Evolutionary conservation across 2,888 invertebrate species (phyloP), one percentile per base, ranked within the genome.

Genomic region (Ypsolopha scabrella): DNA sequence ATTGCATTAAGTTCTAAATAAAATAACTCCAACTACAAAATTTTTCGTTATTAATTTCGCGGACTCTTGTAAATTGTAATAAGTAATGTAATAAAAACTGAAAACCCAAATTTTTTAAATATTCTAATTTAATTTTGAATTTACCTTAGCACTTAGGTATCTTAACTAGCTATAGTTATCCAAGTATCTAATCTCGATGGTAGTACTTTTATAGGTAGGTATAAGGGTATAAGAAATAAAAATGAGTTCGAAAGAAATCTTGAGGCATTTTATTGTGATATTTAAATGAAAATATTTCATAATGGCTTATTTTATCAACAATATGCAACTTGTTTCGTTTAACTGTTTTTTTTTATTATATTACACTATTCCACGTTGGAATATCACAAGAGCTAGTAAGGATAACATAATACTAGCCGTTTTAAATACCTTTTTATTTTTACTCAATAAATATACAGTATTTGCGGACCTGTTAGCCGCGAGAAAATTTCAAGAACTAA

Each of bases 1-100:
- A 24, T 45, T 75, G 65, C 71, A 70, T 72, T 75, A 76, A 72
- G 74, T 75, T 75, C 63, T 70, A 66, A 82, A 80, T 79, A 80
- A 77, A 52, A 43, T 49, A 61, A 64, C 74, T 76, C 65, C 60
- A 65, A 72, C 63, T 68, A 70, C 59, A 61, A 70, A 66, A 74
- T 68, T 70, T 62, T 69, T 78, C 63, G 67, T 78, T 78, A 72
- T 80, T 79, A 71, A 72, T 75, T 73, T 66, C 60, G 63, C 59
- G 51, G 57, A 64, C 51, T 63, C 66, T 62, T 69, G 62, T 66
- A 59, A 64, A 60, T 63, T 69, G 59, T 61, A 56, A 63, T 57
- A n/a, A n/a, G n/a, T n/a, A 60, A 64, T 72, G 67, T 73, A 70
- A 65, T 64, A 62, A 62, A 62, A 65, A 59, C 64, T 60, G 56